Evolutionary conservation across 2,797 vertebrate species (phyloP).

Genomic region (Pipistrellus pygmaeus): DNA sequence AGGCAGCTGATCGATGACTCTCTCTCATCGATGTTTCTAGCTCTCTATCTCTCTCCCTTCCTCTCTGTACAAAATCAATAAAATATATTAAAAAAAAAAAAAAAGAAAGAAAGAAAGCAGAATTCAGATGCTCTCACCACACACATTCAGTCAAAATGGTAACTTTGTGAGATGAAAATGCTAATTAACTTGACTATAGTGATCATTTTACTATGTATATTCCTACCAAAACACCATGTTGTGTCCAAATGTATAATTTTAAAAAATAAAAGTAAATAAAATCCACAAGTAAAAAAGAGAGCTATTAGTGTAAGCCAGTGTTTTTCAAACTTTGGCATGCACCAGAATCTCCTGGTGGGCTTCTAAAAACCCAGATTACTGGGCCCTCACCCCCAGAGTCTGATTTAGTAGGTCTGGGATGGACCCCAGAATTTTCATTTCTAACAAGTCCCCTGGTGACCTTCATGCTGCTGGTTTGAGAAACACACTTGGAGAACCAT

Average conservation of each 20-base stretch:
- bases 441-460: background rate
- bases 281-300: background rate
- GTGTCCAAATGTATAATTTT: background rate
- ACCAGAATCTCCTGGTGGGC: background rate
- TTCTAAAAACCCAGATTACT: conserved; percentile 2
- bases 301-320: background rate
- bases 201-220: background rate
- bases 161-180: background rate
- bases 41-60: too few relatives aligned
- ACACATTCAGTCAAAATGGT: background rate
- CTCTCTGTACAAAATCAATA: too few relatives aligned
- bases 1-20: too few relatives aligned
- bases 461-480: background rate
- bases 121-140: background rate
- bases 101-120: background rate
- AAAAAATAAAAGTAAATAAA: background rate
- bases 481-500: background rate
- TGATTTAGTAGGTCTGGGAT: background rate
- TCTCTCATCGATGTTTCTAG: too few relatives aligned
- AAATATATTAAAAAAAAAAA: too few relatives aligned
- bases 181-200: conserved; percentile 3
- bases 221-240: background rate
- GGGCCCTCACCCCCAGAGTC: background rate
- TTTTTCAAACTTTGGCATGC: background rate
- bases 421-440: background rate